Evolutionary conservation across 2,797 vertebrate species (phyloP).

Genomic region (Enteromius thamalakanensis): DNA sequence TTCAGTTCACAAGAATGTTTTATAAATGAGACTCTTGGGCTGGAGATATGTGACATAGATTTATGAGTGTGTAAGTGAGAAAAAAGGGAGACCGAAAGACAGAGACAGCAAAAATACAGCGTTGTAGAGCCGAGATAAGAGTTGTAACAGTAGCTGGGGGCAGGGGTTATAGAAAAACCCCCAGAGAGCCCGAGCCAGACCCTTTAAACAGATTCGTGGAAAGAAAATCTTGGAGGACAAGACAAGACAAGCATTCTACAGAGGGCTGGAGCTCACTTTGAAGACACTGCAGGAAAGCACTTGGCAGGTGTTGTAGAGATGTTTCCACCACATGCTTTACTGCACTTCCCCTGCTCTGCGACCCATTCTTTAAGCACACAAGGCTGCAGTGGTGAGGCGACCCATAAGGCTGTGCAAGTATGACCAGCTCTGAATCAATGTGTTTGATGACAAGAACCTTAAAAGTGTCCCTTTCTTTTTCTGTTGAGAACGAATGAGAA

Average conservation of each 20-base stretch:
- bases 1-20: slow-evolving; percentile 20
- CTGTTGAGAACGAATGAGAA: neutral
- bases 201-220: slow-evolving; percentile 19
- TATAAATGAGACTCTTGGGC: slow-evolving; percentile 10
- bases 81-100: neutral
- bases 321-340: slow-evolving; percentile 24
- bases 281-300: slow-evolving; percentile 24
- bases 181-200: neutral
- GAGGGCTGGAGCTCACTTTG: slow-evolving; percentile 15
- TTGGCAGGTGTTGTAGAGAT: slow-evolving; percentile 35
- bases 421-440: neutral
- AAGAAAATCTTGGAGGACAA: slow-evolving; percentile 25
- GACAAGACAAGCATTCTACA: slow-evolving; percentile 8
- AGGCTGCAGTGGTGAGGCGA: neutral
- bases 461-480: neutral
- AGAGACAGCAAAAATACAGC: neutral
- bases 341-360: neutral
- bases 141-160: slow-evolving; percentile 22
- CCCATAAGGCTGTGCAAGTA: neutral
- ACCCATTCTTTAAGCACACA: slow-evolving; percentile 4
- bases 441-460: neutral
- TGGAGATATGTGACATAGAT: slow-evolving; percentile 17
- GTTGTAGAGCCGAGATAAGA: slow-evolving; percentile 20
- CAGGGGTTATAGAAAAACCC: slow-evolving; percentile 18
- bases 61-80: neutral